A percentile compares a stretch with the other conserved stretches of the same genome.
Conservation (phyloP, 2,113 vertebrate genomes). For the Clarias magur region DNA sequence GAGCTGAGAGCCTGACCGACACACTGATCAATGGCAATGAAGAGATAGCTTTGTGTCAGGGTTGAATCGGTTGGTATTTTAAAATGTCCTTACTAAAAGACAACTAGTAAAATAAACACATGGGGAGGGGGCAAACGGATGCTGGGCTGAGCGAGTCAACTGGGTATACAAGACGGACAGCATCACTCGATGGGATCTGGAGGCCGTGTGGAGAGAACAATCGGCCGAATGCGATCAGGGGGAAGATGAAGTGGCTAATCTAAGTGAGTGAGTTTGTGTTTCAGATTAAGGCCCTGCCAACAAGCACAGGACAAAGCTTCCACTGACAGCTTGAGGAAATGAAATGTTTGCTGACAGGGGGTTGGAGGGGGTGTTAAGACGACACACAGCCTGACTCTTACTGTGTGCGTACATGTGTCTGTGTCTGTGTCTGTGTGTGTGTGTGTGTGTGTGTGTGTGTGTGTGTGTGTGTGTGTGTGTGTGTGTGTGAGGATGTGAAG, state of each 20-base stretch:
- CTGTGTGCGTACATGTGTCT: constrained; percentile 40
- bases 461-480: constrained; percentile 12
- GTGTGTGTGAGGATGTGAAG: constrained; percentile 10
- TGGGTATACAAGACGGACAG: constrained; percentile 53
- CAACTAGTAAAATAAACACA: constrained; percentile 37
- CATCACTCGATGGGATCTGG: constrained; percentile 63
- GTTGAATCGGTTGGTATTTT: constrained; percentile 16
- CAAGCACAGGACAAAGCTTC: constrained; percentile 67
- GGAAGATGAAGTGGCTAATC: constrained; percentile 57
- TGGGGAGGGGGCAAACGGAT: constrained; percentile 20
- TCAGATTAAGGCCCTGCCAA: constrained; percentile 74
- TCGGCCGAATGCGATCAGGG: constrained; percentile 53
- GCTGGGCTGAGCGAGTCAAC: background rate
- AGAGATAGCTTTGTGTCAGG: background rate
- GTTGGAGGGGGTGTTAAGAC: constrained; percentile 52
- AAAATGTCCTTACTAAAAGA: constrained; percentile 39
- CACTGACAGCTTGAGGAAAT: constrained; percentile 76
- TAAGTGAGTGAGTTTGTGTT: constrained; percentile 72
- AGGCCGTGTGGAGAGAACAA: constrained; percentile 51
- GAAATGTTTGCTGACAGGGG: constrained; percentile 72
- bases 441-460: constrained; percentile 16
- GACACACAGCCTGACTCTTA: constrained; percentile 60
- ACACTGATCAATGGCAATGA: background rate
- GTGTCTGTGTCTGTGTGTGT: constrained; percentile 6
- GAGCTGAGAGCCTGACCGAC: background rate